phyloP scores from a whole-genome alignment of 2,113 vertebrate species.

The Butorides virescens region DNA sequence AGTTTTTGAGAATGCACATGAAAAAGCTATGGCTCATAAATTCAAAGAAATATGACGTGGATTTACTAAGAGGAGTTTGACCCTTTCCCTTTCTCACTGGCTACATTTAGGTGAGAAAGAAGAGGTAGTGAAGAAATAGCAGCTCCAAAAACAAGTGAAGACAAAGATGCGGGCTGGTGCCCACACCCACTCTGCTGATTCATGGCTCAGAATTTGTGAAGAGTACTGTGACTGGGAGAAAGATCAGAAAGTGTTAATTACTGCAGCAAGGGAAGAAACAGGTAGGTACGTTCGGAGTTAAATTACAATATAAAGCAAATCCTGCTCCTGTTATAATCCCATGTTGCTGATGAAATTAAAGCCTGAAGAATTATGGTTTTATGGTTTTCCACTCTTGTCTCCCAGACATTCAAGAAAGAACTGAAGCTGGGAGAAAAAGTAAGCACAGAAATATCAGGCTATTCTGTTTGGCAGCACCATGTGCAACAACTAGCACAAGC shows the following conservation, averaged over 20 bases:
- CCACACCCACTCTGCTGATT: not conserved
- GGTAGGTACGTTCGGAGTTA: not conserved
- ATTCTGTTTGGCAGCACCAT: not conserved
- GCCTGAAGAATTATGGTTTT: not conserved
- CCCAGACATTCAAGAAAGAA: not conserved
- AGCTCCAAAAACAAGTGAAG: not conserved
- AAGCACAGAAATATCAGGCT: rapidly evolving
- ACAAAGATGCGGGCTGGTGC: not conserved
- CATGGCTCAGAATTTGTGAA: not conserved
- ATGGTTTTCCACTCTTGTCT: not conserved
- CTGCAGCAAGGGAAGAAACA: not conserved
- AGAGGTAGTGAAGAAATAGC: not conserved
- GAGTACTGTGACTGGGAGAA: not conserved
- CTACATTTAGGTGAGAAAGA: not conserved
- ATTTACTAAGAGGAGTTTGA: not conserved
- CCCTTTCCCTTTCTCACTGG: not conserved
- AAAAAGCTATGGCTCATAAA: not conserved
- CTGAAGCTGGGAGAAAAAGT: not conserved
- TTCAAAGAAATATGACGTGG: not conserved
- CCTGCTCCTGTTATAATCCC: not conserved
- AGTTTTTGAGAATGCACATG: not conserved
- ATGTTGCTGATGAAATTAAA: not conserved
- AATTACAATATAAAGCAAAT: not conserved
- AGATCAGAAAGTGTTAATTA: not conserved
- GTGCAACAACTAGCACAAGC: not conserved